phyloP scores from a whole-genome alignment of 2,797 vertebrate species.

The Carduelis carduelis region DNA sequence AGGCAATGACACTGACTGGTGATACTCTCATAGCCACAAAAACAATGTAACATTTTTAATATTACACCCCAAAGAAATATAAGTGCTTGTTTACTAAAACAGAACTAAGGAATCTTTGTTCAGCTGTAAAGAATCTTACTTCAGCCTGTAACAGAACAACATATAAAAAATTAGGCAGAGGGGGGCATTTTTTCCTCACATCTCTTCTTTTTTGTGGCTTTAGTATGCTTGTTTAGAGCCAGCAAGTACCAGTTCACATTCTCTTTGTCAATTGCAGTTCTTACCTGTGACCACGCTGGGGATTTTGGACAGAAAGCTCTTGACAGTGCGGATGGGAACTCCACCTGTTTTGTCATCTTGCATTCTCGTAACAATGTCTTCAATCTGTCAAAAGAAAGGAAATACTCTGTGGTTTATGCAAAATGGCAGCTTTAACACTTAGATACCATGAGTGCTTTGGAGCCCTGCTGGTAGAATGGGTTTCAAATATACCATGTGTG shows the following conservation, averaged over 20 bases:
- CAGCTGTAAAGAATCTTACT: not conserved
- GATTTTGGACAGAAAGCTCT: constrained; percentile 99
- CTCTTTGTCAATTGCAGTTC: not conserved
- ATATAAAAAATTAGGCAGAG: not conserved
- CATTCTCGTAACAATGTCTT: constrained; percentile 91
- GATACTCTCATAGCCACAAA: not conserved
- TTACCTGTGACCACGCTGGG: constrained; percentile 96
- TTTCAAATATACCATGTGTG: not conserved
- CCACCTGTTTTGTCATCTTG: constrained; percentile 96
- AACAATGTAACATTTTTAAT: not conserved
- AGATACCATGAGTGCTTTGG: not conserved
- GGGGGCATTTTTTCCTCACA: accelerated
- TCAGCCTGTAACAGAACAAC: not conserved
- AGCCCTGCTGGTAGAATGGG: not conserved
- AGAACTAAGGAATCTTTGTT: not conserved
- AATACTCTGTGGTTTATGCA: not conserved
- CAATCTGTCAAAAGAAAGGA: constrained; percentile 83
- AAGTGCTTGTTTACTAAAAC: not conserved
- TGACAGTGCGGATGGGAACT: constrained; percentile 94
- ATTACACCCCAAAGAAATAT: not conserved
- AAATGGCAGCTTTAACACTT: not conserved
- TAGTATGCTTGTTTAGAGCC: not conserved
- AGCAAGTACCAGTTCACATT: not conserved
- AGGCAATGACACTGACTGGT: not conserved
- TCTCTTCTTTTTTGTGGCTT: not conserved